These are phyloP conservation scores for Deilephila porcellus DNA, from an alignment of 2,888 invertebrate genomes.

Conservation along the genomic window DNA sequence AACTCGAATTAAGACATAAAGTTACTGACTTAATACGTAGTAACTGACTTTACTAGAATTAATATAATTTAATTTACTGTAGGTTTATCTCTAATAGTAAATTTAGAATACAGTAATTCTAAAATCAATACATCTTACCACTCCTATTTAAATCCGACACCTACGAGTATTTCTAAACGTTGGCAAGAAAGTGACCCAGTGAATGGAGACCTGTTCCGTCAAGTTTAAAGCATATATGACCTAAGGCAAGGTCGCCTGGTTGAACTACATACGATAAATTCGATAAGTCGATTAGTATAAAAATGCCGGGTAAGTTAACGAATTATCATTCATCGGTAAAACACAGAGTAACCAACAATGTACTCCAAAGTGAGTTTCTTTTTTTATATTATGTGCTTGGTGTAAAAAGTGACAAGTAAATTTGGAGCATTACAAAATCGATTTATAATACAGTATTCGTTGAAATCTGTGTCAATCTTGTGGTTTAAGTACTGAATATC, in stretches of 20 bases:
- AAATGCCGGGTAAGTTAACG: constrained; percentile 41
- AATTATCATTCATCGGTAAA: constrained; percentile 51
- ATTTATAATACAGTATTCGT: background rate
- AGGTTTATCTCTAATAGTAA: background rate
- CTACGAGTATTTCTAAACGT: constrained; percentile 27
- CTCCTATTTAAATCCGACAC: background rate
- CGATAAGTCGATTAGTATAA: constrained; percentile 48
- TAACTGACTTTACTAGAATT: no score
- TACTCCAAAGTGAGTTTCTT: constrained; percentile 64
- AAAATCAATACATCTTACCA: background rate
- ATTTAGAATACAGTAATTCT: background rate
- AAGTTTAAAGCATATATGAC: constrained; percentile 43
- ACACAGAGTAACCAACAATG: constrained; percentile 53
- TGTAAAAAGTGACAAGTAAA: background rate
- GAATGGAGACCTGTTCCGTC: constrained; percentile 32
- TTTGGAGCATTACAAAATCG: background rate
- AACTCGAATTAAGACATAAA: no score
- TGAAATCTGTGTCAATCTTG: constrained; percentile 13
- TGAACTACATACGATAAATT: constrained; percentile 37
- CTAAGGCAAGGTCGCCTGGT: constrained; percentile 56
- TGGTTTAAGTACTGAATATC: background rate
- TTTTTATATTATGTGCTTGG: background rate
- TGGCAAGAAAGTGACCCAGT: constrained; percentile 35
- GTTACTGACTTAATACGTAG: no score
- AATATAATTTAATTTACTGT: background rate